A percentile compares a stretch with the other conserved stretches of the same genome.
These are phyloP conservation scores for Rafetus swinhoei DNA, from an alignment of 2,113 vertebrate species.

Conservation along the genomic window DNA sequence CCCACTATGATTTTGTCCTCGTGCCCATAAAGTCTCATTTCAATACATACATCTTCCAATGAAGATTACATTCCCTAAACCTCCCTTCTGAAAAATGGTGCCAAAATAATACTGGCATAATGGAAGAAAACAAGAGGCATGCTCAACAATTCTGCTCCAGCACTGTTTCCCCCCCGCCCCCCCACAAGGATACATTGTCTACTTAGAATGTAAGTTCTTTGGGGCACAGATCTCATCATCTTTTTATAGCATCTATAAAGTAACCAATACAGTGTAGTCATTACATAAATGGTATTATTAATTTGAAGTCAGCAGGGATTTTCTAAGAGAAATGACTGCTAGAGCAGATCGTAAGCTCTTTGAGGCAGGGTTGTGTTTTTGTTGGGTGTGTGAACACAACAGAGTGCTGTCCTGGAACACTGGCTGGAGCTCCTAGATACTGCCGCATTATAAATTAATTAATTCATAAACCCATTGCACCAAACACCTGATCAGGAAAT, in stretches of 20 bases:
- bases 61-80: slow-evolving; percentile 2
- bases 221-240: background rate
- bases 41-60: background rate
- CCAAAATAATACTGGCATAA: background rate
- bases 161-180: background rate
- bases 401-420: background rate
- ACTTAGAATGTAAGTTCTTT: fast-evolving
- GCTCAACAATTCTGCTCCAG: background rate
- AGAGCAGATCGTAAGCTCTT: background rate
- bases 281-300: background rate
- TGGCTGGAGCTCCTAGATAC: background rate
- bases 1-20: background rate
- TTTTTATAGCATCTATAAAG: background rate
- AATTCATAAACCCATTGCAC: background rate
- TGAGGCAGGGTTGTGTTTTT: background rate
- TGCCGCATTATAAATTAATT: background rate
- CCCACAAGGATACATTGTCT: background rate
- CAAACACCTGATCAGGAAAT: background rate
- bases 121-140: background rate
- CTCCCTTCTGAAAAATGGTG: background rate
- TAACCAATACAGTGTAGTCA: background rate
- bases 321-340: background rate
- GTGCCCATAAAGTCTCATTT: background rate
- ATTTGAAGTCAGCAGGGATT: background rate
- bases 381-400: background rate